phyloP scores from a whole-genome alignment of 2,888 invertebrate species.

The Hololepta plana region DNA sequence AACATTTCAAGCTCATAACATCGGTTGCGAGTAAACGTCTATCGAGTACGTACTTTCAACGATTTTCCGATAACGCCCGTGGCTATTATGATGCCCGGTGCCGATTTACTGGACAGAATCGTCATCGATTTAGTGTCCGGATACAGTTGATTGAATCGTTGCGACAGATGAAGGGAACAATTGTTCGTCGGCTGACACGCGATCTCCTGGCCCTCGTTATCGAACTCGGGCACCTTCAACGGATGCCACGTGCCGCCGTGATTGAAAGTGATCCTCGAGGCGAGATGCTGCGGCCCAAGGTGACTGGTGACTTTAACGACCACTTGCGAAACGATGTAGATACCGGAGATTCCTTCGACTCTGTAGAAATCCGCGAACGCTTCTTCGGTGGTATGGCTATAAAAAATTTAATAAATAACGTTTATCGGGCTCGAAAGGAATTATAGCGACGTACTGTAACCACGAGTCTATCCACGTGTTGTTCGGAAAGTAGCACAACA shows the following conservation, averaged over 20 bases:
- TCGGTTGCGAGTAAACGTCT: background rate
- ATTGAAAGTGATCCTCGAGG: conserved; percentile 69
- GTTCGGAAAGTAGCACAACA: conserved; percentile 72
- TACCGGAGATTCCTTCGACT: conserved; percentile 70
- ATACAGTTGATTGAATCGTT: conserved; percentile 68
- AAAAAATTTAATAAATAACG: conserved; percentile 13
- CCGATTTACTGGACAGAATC: conserved; percentile 71
- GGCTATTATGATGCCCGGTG: conserved; percentile 76
- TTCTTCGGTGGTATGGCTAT: conserved; percentile 58
- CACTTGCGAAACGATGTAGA: conserved; percentile 76
- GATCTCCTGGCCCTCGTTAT: conserved; percentile 40
- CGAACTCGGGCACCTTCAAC: conserved; percentile 50
- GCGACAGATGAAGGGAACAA: conserved; percentile 76
- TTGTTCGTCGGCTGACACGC: conserved; percentile 44
- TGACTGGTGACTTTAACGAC: conserved; percentile 30
- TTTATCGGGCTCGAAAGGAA: background rate
- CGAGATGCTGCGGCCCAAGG: conserved; percentile 55
- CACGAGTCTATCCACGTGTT: conserved; percentile 65
- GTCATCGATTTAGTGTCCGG: conserved; percentile 63
- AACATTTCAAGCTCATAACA: background rate
- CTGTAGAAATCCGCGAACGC: conserved; percentile 77
- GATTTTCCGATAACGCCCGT: conserved; percentile 65
- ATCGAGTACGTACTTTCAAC: conserved; percentile 31
- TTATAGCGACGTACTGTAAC: conserved; percentile 46
- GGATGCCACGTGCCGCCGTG: conserved; percentile 72